phyloP scores from a whole-genome alignment of 1,140 invertebrate species.

The Triops cancriformis region DNA sequence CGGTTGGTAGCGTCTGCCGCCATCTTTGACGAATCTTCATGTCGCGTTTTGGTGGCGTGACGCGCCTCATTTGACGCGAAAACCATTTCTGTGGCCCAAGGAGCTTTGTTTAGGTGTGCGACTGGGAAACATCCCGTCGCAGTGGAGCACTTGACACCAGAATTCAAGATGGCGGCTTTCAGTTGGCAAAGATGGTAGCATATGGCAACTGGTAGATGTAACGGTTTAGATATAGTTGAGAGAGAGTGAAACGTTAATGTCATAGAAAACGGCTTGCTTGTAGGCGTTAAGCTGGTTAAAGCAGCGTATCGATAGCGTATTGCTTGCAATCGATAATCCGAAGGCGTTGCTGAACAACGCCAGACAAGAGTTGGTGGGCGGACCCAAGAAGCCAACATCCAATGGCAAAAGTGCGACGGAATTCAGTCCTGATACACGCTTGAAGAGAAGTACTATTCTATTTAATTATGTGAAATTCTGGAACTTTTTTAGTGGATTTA shows the following conservation, averaged over 20 bases:
- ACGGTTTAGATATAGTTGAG: not conserved
- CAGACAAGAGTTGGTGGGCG: slow-evolving; percentile 2
- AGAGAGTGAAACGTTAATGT: too few relatives aligned
- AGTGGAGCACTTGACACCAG: too few relatives aligned
- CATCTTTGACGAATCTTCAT: too few relatives aligned
- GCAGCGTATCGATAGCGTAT: slow-evolving; percentile 24
- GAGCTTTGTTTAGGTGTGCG: too few relatives aligned
- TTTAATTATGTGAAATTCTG: not conserved
- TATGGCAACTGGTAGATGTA: not conserved
- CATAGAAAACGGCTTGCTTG: too few relatives aligned
- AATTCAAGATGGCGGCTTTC: too few relatives aligned
- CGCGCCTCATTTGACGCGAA: too few relatives aligned
- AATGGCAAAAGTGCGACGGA: not conserved
- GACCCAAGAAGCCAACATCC: not conserved
- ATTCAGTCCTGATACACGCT: not conserved
- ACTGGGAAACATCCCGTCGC: too few relatives aligned
- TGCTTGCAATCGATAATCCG: slow-evolving; percentile 20
- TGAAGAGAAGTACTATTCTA: not conserved
- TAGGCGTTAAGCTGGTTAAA: slow-evolving; percentile 21
- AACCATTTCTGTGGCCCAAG: too few relatives aligned
- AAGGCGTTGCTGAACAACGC: slow-evolving; percentile 4
- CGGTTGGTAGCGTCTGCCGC: too few relatives aligned
- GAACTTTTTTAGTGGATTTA: not conserved
- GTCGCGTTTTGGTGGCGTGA: too few relatives aligned
- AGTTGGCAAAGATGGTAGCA: too few relatives aligned